Percentiles rank a stretch among this genome's conserved stretches.
Evolutionary conservation across 2,797 vertebrate species (phyloP).

Genomic region (Sandelia bainsii): DNA sequence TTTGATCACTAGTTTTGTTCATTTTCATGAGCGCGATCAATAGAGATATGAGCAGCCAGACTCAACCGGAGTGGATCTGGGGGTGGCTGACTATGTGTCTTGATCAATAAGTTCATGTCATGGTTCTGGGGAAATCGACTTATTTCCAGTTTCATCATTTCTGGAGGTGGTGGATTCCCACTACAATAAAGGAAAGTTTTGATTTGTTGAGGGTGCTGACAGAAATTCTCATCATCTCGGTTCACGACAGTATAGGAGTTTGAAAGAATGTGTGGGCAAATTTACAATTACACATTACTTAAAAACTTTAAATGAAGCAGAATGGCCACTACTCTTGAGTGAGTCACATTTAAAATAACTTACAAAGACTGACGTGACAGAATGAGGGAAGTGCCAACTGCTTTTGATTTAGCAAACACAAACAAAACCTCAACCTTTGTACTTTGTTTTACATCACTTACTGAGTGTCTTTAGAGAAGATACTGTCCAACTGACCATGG

Average conservation of each 20-base stretch:
- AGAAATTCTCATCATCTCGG: not conserved
- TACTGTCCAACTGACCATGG: slow-evolving; percentile 7
- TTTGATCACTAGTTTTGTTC: slow-evolving; percentile 73
- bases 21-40: slow-evolving; percentile 46
- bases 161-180: not conserved
- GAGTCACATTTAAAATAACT: slow-evolving; percentile 5
- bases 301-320: slow-evolving; percentile 33
- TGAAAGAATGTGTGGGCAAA: slow-evolving; percentile 3
- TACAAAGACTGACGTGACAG: slow-evolving; percentile 10
- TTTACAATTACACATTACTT: not conserved
- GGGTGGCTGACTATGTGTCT: not conserved
- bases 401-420: slow-evolving; percentile 25
- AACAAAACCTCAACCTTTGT: slow-evolving; percentile 14
- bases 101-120: slow-evolving; percentile 27
- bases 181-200: slow-evolving; percentile 18
- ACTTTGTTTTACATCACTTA: not conserved
- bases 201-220: not conserved
- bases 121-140: slow-evolving; percentile 17
- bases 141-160: slow-evolving; percentile 40
- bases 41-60: slow-evolving; percentile 11
- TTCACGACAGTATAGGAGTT: not conserved
- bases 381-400: slow-evolving; percentile 20
- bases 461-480: not conserved
- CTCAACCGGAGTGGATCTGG: not conserved
- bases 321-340: not conserved